A percentile compares a stretch with the other conserved stretches of the same genome.
These are phyloP conservation scores for Eustalomyia histrio DNA, from an alignment of 2,888 invertebrate species.

Conservation along the genomic window DNA sequence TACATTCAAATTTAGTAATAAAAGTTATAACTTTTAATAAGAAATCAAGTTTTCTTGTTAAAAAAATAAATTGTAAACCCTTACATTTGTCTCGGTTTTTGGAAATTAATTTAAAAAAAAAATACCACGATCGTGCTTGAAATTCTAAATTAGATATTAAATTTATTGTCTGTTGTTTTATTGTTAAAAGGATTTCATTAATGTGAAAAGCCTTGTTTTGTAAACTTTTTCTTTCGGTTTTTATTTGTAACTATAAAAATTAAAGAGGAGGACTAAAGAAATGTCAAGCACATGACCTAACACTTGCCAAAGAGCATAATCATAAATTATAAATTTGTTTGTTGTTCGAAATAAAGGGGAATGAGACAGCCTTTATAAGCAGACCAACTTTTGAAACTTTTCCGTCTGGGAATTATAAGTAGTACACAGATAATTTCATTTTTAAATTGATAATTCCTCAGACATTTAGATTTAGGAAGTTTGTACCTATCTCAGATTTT, in stretches of 20 bases:
- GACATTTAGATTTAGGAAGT: no score
- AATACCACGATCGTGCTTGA: constrained; percentile 34
- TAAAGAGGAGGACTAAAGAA: constrained; percentile 24
- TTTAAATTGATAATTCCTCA: no score
- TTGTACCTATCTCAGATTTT: no score
- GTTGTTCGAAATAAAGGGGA: no score
- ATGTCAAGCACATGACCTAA: constrained; percentile 1
- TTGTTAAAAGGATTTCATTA: background rate
- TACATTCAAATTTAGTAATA: background rate
- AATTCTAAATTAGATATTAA: constrained; percentile 44
- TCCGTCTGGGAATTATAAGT: no score
- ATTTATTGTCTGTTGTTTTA: background rate
- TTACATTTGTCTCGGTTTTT: background rate
- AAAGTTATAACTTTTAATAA: no score
- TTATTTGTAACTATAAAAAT: constrained; percentile 5
- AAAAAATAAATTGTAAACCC: background rate
- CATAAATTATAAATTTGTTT: constrained; percentile 14
- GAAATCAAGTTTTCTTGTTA: background rate
- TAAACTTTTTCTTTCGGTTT: background rate
- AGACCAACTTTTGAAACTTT: no score
- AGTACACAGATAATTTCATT: no score
- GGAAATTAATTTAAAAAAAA: constrained; percentile 10
- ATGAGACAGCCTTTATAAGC: no score
- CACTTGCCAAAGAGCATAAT: constrained; percentile 8
- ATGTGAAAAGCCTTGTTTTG: constrained; percentile 18